phyloP scores from a whole-genome alignment of 2,113 vertebrate species.

The Anguilla japonica region DNA sequence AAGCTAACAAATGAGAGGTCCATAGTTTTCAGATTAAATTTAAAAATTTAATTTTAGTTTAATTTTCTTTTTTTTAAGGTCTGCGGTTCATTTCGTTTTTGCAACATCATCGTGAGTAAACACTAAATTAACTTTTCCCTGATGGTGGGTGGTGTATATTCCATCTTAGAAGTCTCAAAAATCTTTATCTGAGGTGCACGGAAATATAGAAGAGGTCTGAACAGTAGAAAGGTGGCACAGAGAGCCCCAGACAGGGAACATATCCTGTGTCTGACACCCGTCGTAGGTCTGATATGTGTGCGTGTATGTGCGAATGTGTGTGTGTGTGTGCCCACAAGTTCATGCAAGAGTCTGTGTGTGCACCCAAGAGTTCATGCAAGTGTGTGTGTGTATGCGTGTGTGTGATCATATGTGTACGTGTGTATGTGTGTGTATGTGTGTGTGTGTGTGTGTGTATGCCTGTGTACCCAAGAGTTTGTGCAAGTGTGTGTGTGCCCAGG shows the following conservation, averaged over 20 bases:
- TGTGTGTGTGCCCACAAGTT: neutral
- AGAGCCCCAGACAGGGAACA: neutral
- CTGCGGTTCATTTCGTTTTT: no score
- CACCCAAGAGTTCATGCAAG: no score
- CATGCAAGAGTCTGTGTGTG: no score
- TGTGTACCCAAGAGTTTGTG: neutral
- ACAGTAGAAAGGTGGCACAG: neutral
- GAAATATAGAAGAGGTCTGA: neutral
- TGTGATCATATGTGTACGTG: neutral
- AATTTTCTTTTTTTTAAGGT: no score
- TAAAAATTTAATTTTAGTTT: constrained; percentile 4
- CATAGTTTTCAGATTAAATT: neutral
- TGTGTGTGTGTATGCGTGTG: neutral
- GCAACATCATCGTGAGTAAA: neutral
- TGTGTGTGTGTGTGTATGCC: no score
- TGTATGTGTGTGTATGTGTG: neutral
- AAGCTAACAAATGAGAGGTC: constrained; percentile 27
- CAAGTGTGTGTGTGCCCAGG: no score
- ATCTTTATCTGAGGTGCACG: neutral
- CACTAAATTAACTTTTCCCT: neutral
- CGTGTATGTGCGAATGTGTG: neutral
- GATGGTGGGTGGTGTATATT: neutral
- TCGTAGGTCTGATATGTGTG: neutral
- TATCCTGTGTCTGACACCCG: neutral
- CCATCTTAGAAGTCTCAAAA: neutral